phyloP scores from a whole-genome alignment of 1,140 invertebrate genomes.

The Zaprionus inermis region DNA sequence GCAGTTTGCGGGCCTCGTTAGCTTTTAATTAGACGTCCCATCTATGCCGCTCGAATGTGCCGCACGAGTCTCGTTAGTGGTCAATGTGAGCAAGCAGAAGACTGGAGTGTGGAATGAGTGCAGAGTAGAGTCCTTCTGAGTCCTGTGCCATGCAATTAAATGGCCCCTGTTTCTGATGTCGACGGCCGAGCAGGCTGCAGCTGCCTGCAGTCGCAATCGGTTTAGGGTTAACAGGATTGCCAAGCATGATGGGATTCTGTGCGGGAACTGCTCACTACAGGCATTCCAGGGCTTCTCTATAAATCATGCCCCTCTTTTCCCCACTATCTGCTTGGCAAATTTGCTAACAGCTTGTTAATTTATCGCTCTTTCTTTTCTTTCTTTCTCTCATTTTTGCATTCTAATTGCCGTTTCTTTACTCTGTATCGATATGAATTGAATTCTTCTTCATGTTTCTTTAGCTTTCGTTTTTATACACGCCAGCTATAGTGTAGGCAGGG shows the following conservation, averaged over 20 bases:
- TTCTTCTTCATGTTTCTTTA: background rate
- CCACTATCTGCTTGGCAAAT: background rate
- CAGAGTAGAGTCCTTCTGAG: background rate
- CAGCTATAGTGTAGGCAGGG: too few relatives aligned
- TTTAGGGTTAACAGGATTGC: constrained; percentile 1
- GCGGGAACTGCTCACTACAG: too few relatives aligned
- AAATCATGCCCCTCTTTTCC: background rate
- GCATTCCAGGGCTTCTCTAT: background rate
- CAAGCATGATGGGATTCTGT: background rate
- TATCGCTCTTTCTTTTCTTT: background rate
- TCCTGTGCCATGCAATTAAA: constrained; percentile 36
- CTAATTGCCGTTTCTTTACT: too few relatives aligned
- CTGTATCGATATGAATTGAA: background rate
- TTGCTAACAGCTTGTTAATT: constrained; percentile 1
- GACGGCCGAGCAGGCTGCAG: background rate
- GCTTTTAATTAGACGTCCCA: constrained; percentile 69
- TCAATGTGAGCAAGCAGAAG: background rate
- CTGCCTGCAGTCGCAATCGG: background rate
- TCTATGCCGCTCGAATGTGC: constrained; percentile 28
- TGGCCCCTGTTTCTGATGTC: constrained; percentile 20
- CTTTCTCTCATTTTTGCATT: background rate
- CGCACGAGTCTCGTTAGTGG: constrained; percentile 59
- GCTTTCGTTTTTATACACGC: background rate
- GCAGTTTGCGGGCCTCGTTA: constrained; percentile 49
- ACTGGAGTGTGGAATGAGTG: background rate